Conservation (phyloP, 1,140 invertebrate species). For the Colletes latitarsis region DNA sequence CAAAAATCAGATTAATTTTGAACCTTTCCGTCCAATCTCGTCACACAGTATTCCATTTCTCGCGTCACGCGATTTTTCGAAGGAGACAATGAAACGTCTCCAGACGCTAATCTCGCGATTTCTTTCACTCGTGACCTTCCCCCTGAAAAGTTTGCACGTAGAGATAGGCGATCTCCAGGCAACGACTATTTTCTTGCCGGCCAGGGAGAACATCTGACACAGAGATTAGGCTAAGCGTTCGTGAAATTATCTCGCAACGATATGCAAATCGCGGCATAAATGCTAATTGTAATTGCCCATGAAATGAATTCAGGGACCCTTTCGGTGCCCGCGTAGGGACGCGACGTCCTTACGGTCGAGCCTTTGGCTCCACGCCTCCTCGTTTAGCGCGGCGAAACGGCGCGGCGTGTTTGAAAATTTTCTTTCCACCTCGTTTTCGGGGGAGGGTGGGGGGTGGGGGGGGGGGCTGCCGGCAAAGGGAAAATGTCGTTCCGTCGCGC, state of each 20-base stretch:
- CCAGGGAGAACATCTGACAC: conserved; percentile 53
- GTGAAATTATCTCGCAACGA: conserved; percentile 66
- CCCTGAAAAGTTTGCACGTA: conserved; percentile 31
- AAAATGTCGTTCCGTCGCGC: conserved; percentile 4
- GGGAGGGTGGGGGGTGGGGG: too few relatives aligned
- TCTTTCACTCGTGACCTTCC: conserved; percentile 7
- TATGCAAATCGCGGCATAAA: conserved; percentile 71
- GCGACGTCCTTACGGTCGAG: conserved; percentile 41
- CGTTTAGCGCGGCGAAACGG: conserved; percentile 38
- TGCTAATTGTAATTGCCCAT: conserved; percentile 71
- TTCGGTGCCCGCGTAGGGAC: conserved; percentile 37
- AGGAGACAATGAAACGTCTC: neutral
- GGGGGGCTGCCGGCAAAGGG: too few relatives aligned
- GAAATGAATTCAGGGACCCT: conserved; percentile 68
- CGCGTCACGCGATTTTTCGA: neutral
- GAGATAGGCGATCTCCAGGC: conserved; percentile 53
- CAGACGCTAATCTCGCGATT: conserved; percentile 3
- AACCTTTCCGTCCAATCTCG: too few relatives aligned
- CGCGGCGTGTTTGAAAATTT: conserved; percentile 40
- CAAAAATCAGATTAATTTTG: too few relatives aligned
- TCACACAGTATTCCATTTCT: too few relatives aligned
- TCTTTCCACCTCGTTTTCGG: conserved; percentile 26
- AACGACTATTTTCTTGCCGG: conserved; percentile 31
- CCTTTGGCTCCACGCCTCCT: conserved; percentile 43
- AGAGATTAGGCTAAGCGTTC: conserved; percentile 66